These are phyloP conservation scores for Shinisaurus crocodilurus DNA, from an alignment of 2,113 vertebrate genomes.

Conservation along the genomic window DNA sequence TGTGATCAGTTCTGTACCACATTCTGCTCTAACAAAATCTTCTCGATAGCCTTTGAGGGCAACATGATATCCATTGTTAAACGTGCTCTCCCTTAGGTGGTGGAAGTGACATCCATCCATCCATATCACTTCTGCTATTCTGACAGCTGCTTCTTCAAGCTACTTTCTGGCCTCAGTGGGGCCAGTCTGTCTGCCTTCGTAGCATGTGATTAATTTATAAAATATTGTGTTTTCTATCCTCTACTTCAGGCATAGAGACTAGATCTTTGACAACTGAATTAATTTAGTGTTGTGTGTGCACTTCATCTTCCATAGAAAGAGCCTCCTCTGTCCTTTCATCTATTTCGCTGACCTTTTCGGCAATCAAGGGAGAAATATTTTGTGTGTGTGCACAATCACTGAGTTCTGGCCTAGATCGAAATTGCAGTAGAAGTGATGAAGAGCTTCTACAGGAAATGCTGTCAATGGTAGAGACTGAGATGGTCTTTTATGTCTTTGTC, in stretches of 20 bases:
- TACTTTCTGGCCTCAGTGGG: background rate
- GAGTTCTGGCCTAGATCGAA: background rate
- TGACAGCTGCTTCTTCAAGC: background rate
- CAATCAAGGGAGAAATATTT: constrained; percentile 28
- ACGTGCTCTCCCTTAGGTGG: background rate
- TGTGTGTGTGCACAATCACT: background rate
- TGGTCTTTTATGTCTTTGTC: background rate
- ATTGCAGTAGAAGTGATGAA: constrained; percentile 31
- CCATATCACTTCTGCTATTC: background rate
- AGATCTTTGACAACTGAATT: constrained; percentile 33
- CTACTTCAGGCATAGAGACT: background rate
- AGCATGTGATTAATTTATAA: background rate
- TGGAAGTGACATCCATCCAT: background rate
- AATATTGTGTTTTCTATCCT: constrained; percentile 7
- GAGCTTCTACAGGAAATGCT: background rate
- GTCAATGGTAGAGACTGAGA: background rate
- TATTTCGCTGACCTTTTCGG: constrained; percentile 16
- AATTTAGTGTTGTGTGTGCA: constrained; percentile 13
- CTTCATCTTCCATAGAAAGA: constrained; percentile 18
- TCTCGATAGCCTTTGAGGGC: background rate
- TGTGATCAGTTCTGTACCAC: background rate
- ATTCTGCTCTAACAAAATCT: background rate
- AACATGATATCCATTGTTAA: background rate
- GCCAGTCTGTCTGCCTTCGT: background rate
- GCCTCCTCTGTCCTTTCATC: background rate